Conservation (phyloP, 2,888 invertebrate species). For the Oligia strigilis region DNA sequence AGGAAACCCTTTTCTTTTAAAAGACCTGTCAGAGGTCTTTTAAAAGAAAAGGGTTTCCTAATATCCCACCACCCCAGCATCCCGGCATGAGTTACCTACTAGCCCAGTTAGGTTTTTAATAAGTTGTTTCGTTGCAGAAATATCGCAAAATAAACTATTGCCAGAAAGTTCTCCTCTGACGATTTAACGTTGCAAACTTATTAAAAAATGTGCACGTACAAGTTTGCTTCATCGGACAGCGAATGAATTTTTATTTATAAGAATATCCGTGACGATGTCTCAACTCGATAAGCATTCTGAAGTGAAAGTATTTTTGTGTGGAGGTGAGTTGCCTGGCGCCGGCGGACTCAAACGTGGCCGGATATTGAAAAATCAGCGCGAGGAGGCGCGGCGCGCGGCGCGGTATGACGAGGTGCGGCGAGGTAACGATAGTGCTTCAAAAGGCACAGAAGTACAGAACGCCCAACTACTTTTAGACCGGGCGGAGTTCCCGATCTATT, state of each 20-base stretch:
- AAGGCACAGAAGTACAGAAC: conserved; percentile 33
- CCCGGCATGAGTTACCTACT: not conserved
- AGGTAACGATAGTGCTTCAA: not conserved
- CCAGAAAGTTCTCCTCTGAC: not conserved
- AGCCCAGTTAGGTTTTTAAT: not conserved
- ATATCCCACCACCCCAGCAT: not conserved
- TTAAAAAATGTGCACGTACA: conserved; percentile 18
- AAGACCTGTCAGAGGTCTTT: conserved; percentile 42
- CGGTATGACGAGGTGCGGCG: not conserved
- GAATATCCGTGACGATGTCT: conserved; percentile 35
- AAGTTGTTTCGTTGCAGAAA: not conserved
- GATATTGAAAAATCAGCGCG: conserved; percentile 61
- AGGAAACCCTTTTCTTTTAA: conserved; percentile 15
- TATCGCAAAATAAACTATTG: not conserved
- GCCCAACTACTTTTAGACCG: not conserved
- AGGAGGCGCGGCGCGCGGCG: not conserved
- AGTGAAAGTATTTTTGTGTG: conserved; percentile 32
- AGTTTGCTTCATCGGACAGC: conserved; percentile 4
- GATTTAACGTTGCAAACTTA: conserved; percentile 11
- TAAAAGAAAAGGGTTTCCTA: conserved; percentile 17
- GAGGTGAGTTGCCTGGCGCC: conserved; percentile 18
- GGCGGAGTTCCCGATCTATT: no score
- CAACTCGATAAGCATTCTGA: conserved; percentile 45
- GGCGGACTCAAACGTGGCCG: conserved; percentile 38
- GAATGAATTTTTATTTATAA: conserved; percentile 29